A percentile compares a stretch with the other conserved stretches of the same genome.
phyloP scores from a whole-genome alignment of 2,113 vertebrate species.

The Bos javanicus region DNA sequence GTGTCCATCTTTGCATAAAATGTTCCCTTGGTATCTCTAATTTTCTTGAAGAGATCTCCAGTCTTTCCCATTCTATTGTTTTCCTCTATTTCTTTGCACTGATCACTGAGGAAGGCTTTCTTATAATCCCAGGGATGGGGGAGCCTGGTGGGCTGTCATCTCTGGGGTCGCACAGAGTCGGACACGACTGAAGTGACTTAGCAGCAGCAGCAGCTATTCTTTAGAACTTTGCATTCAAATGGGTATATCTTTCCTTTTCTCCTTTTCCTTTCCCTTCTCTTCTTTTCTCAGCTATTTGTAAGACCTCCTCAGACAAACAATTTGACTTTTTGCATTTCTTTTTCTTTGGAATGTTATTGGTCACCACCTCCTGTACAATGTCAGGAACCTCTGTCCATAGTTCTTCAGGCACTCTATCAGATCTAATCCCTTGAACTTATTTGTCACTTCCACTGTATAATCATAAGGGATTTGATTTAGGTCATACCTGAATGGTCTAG shows the following conservation, averaged over 20 bases:
- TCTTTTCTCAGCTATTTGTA: background rate
- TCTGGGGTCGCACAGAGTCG: too few species aligned
- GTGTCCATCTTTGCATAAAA: background rate
- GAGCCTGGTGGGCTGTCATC: too few species aligned
- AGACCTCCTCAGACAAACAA: background rate
- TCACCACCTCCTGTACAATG: background rate
- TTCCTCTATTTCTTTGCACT: background rate
- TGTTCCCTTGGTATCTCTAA: background rate
- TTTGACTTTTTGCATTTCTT: background rate
- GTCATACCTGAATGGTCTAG: background rate
- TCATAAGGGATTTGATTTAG: background rate
- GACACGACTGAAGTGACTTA: too few species aligned
- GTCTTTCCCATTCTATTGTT: background rate
- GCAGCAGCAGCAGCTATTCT: background rate
- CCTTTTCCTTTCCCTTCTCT: background rate
- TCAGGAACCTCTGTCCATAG: background rate
- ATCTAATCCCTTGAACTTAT: background rate
- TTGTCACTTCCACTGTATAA: background rate
- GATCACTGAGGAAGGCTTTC: background rate
- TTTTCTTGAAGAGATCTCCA: background rate
- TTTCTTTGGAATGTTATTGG: background rate
- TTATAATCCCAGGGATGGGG: background rate
- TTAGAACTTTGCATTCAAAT: background rate
- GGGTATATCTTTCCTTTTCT: background rate
- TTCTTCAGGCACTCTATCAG: background rate